Conservation (phyloP, 2,888 invertebrate genomes). For the Agriopis marginaria region DNA sequence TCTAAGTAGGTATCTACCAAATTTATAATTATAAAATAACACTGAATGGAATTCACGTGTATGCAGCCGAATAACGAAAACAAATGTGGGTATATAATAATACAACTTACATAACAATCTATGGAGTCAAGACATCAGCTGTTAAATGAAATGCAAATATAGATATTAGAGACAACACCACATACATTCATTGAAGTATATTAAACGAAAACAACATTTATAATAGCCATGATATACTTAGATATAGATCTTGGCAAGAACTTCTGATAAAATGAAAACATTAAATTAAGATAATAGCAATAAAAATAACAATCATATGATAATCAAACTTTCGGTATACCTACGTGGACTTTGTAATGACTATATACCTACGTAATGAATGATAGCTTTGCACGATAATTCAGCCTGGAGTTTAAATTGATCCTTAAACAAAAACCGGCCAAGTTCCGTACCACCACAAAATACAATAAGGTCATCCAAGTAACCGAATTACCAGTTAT, state of each 20-base stretch:
- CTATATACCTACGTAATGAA: not conserved
- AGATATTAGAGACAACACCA: not conserved
- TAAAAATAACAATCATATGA: not conserved
- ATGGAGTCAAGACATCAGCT: not conserved
- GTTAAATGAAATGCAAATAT: conserved; percentile 1
- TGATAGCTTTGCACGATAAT: not conserved
- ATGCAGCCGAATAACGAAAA: not conserved
- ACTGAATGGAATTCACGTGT: too few relatives aligned
- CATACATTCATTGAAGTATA: not conserved
- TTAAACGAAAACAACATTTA: not conserved
- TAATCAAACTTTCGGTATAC: not conserved
- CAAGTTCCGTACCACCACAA: too few relatives aligned
- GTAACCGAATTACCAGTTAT: too few relatives aligned
- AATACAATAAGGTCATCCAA: too few relatives aligned
- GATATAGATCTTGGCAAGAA: not conserved
- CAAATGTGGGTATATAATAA: not conserved
- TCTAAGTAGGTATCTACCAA: not conserved
- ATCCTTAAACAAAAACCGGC: not conserved
- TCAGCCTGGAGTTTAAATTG: not conserved
- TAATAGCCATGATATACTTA: not conserved
- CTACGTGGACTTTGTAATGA: not conserved
- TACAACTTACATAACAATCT: not conserved
- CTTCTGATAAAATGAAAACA: too few relatives aligned
- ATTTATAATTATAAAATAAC: not conserved
- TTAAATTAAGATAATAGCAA: not conserved